These are phyloP conservation scores for Callospermophilus lateralis DNA, from an alignment of 2,113 vertebrate genomes.

Conservation along the genomic window DNA sequence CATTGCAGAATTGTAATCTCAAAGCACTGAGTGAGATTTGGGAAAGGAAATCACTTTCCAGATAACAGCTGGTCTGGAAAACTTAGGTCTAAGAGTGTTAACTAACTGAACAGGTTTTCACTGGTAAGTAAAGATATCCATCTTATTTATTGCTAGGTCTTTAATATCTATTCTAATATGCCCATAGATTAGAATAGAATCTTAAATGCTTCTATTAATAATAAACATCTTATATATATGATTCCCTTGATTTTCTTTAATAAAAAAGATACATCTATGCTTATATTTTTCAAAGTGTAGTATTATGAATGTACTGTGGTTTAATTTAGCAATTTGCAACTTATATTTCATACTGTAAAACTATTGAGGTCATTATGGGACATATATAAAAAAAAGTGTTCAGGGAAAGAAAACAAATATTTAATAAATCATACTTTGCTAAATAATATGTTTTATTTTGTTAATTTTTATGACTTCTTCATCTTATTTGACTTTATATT, in stretches of 20 bases:
- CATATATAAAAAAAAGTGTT: neutral
- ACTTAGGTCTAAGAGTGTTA: neutral
- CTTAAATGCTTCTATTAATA: neutral
- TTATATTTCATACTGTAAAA: neutral
- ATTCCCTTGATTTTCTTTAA: neutral
- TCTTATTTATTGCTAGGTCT: neutral
- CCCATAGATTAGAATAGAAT: neutral
- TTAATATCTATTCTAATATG: neutral
- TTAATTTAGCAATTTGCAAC: neutral
- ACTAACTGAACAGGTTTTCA: conserved; percentile 42
- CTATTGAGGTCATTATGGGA: neutral
- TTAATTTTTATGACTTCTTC: neutral
- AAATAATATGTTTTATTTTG: neutral
- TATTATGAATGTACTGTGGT: neutral
- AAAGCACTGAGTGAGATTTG: neutral
- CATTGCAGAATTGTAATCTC: neutral
- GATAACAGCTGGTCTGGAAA: neutral
- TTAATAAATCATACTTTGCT: neutral
- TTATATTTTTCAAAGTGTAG: neutral
- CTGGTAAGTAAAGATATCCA: neutral
- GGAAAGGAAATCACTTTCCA: neutral
- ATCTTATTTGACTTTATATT: neutral
- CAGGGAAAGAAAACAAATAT: neutral
- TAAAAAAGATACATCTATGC: neutral
- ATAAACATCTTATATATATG: neutral